These are phyloP conservation scores for Acyrthosiphon pisum DNA, from an alignment of 1,140 invertebrate genomes.

Conservation along the genomic window DNA sequence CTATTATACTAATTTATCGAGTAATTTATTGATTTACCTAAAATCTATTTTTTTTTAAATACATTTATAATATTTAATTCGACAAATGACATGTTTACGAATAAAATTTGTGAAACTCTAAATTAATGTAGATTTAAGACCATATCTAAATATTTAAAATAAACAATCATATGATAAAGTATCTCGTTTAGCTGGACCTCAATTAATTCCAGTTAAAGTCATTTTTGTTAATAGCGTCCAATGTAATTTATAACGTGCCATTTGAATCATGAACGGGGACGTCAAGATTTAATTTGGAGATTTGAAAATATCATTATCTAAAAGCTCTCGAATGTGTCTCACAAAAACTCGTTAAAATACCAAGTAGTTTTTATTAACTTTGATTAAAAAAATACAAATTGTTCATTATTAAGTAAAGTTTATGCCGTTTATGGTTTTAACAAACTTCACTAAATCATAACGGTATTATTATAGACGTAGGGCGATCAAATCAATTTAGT, in stretches of 20 bases:
- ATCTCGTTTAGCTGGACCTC: conserved; percentile 3
- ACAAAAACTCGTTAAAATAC: background rate
- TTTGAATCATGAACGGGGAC: background rate
- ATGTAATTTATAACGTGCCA: background rate
- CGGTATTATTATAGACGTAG: too few relatives aligned
- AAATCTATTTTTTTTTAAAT: background rate
- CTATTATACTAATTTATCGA: background rate
- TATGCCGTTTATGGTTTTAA: too few relatives aligned
- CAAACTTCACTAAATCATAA: too few relatives aligned
- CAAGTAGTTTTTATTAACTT: background rate
- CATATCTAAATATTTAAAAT: background rate
- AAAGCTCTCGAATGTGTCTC: background rate
- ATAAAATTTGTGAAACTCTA: background rate
- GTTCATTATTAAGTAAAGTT: background rate
- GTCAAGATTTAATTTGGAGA: background rate
- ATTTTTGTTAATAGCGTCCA: background rate
- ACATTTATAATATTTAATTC: background rate
- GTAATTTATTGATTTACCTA: background rate
- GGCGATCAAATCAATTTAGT: too few relatives aligned
- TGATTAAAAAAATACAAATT: background rate
- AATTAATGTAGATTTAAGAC: background rate
- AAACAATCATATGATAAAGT: background rate
- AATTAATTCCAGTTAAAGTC: background rate
- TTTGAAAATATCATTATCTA: background rate
- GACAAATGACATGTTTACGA: background rate